Conservation (phyloP, 2,888 invertebrate genomes). For the Brenthis hecate region DNA sequence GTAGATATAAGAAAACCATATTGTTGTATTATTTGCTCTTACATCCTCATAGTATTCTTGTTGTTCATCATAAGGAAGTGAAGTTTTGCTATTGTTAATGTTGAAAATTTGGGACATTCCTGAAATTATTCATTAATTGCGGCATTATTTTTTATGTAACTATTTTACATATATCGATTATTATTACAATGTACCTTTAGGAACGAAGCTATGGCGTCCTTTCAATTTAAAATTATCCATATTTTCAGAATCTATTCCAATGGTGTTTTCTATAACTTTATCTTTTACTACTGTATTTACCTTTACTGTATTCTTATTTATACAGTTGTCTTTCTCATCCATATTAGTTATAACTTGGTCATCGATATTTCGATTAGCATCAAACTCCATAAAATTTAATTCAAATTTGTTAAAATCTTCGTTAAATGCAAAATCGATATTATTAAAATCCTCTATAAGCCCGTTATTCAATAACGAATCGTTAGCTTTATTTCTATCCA, state of each 20-base stretch:
- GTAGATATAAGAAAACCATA: background rate
- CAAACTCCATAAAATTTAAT: background rate
- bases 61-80: conserved; percentile 46
- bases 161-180: background rate
- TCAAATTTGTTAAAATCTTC: background rate
- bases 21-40: conserved; percentile 39
- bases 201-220: conserved; percentile 75
- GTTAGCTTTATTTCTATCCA: background rate
- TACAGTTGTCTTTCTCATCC: background rate
- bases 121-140: conserved; percentile 11
- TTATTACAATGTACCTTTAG: conserved; percentile 72
- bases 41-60: conserved; percentile 65
- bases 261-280: background rate
- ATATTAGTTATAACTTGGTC: background rate
- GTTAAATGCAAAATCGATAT: background rate
- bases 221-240: conserved; percentile 59
- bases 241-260: conserved; percentile 37
- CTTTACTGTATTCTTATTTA: background rate
- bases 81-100: conserved; percentile 53
- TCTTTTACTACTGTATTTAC: background rate
- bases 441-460: background rate
- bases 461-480: too few species aligned
- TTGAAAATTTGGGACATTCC: conserved; percentile 81
- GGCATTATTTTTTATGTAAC: background rate
- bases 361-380: background rate